Evolutionary conservation across 2,797 vertebrate species (phyloP).

Genomic region (Argya squamiceps): DNA sequence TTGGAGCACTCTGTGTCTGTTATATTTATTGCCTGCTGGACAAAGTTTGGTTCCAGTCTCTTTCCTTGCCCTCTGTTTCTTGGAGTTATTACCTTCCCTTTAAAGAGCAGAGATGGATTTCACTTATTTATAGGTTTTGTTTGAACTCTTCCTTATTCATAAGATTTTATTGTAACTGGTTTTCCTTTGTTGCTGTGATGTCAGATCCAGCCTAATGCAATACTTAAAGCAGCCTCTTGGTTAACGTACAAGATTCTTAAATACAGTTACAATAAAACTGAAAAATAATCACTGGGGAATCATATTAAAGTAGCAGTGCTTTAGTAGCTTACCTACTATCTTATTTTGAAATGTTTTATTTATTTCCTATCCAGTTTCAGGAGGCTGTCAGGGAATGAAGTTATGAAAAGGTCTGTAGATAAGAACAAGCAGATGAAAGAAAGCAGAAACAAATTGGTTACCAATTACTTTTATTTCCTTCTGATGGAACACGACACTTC

Average conservation of each 20-base stretch:
- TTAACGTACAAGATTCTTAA: background rate
- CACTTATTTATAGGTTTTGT: background rate
- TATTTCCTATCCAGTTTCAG: slow-evolving; percentile 34
- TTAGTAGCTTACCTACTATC: slow-evolving; percentile 29
- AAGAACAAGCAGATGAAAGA: slow-evolving; percentile 47
- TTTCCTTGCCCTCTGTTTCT: background rate
- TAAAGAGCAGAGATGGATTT: background rate
- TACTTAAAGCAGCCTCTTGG: background rate
- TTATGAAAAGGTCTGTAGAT: slow-evolving; percentile 1
- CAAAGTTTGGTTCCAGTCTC: background rate
- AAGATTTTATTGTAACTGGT: slow-evolving; percentile 33
- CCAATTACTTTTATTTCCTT: slow-evolving; percentile 49
- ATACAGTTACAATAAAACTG: background rate
- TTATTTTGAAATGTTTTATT: slow-evolving; percentile 58
- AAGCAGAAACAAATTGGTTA: slow-evolving; percentile 42
- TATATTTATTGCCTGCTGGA: slow-evolving; percentile 16
- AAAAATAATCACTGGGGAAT: background rate
- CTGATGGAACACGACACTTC: slow-evolving; percentile 56
- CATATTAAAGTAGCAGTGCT: background rate
- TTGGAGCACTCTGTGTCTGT: background rate
- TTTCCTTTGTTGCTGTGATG: slow-evolving; percentile 7
- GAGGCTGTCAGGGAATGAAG: slow-evolving; percentile 25
- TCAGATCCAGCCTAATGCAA: background rate
- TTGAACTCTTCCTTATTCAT: slow-evolving; percentile 16
- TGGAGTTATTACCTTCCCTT: background rate